Conservation (phyloP, 2,888 invertebrate genomes). For the Agrotis clavis region DNA sequence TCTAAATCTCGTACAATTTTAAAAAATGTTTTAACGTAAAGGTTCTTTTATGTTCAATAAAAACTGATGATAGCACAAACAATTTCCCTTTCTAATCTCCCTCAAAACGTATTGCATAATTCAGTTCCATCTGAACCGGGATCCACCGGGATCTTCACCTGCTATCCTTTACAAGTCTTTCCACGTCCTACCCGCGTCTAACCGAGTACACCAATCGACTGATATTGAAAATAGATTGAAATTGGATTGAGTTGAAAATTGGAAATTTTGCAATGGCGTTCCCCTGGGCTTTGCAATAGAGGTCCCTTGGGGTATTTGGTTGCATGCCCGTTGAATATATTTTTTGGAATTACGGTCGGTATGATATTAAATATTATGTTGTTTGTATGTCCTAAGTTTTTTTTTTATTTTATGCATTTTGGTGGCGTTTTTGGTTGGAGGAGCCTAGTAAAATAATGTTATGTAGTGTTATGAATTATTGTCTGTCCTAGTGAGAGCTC, state of each 20-base stretch:
- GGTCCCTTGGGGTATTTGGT: constrained; percentile 39
- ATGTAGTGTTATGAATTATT: constrained; percentile 5
- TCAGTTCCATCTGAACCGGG: constrained; percentile 3
- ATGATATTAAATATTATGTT: constrained; percentile 39
- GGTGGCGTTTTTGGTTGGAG: constrained; percentile 4
- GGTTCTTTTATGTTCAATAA: background rate
- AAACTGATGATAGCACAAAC: background rate
- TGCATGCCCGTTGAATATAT: constrained; percentile 59
- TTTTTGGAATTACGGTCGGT: constrained; percentile 49
- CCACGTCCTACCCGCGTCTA: constrained; percentile 55
- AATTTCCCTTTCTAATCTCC: background rate
- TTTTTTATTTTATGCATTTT: constrained; percentile 28
- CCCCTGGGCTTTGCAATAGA: constrained; percentile 52
- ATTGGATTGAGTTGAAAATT: constrained; percentile 67
- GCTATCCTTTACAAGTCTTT: constrained; percentile 53
- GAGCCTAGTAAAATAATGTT: constrained; percentile 4
- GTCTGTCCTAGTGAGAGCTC: no score
- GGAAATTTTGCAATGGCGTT: constrained; percentile 64
- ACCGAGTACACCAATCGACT: constrained; percentile 61
- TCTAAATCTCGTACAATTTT: no score
- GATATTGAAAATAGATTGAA: constrained; percentile 68
- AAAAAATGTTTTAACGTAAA: no score
- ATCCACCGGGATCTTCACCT: constrained; percentile 36
- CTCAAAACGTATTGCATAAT: constrained; percentile 27
- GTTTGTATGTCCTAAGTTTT: constrained; percentile 32